Conservation (phyloP, 2,797 vertebrate species). For the Tympanoctomys barrerae region DNA sequence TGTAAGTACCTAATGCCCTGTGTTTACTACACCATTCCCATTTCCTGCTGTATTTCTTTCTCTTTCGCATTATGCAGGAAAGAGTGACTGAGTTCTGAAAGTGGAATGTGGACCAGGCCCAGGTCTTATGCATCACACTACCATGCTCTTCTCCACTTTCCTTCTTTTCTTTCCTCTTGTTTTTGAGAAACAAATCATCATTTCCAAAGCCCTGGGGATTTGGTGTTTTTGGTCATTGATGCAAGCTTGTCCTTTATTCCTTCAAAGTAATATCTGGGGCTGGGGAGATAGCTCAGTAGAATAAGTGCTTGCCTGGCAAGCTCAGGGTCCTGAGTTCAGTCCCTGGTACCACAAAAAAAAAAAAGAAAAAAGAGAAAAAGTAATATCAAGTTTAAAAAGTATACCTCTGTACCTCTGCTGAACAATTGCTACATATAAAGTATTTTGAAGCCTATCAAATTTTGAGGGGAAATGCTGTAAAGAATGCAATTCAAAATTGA, state of each 20-base stretch:
- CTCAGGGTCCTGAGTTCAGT: too few species aligned
- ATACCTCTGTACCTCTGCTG: background rate
- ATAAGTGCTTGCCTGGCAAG: too few species aligned
- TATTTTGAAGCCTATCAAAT: background rate
- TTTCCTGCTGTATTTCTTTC: background rate
- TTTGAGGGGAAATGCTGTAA: slow-evolving; percentile 12
- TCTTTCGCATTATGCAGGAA: background rate
- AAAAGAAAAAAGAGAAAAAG: background rate
- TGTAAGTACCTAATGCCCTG: background rate
- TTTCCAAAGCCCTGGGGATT: background rate
- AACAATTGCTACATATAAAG: background rate
- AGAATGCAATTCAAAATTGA: background rate
- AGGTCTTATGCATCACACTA: background rate
- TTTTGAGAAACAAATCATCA: background rate
- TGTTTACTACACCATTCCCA: background rate
- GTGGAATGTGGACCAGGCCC: background rate
- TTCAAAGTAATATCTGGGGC: background rate
- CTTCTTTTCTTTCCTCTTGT: background rate
- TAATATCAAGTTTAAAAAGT: background rate
- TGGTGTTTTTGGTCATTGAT: background rate
- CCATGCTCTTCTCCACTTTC: background rate
- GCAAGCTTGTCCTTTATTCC: background rate
- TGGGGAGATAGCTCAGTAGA: too few species aligned
- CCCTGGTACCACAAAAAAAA: too few species aligned
- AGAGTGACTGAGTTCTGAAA: background rate